Conservation (phyloP, 2,113 vertebrate species). For the Equus przewalskii region DNA sequence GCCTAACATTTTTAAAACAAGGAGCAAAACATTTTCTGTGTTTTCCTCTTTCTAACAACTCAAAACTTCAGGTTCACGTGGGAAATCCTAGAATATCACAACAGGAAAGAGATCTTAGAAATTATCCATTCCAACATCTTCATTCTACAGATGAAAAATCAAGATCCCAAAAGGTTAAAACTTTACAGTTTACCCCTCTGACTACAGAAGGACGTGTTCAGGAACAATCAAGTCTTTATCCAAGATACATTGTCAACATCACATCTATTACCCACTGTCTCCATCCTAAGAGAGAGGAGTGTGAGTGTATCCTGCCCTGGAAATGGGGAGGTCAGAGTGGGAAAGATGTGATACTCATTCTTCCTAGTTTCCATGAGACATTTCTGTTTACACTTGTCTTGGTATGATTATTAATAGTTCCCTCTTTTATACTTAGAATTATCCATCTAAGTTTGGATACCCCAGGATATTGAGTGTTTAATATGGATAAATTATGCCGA, state of each 20-base stretch:
- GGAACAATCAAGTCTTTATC: not conserved
- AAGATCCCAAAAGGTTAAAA: not conserved
- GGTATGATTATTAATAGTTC: not conserved
- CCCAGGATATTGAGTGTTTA: not conserved
- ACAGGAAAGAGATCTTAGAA: not conserved
- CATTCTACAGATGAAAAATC: slow-evolving; percentile 28
- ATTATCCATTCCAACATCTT: not conserved
- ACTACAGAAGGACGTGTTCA: not conserved
- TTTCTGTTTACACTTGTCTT: not conserved
- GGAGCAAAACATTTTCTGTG: not conserved
- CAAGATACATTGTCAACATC: not conserved
- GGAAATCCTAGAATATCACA: not conserved
- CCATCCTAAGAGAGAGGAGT: not conserved
- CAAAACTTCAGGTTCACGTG: not conserved
- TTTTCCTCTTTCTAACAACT: not conserved
- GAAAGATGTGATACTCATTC: not conserved
- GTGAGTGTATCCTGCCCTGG: not conserved
- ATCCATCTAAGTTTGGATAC: not conserved
- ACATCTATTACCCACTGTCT: not conserved
- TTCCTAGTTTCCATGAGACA: not conserved
- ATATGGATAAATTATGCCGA: not conserved
- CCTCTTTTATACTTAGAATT: not conserved
- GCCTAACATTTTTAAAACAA: slow-evolving; percentile 44
- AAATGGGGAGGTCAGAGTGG: not conserved
- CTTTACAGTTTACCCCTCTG: not conserved